Evolutionary conservation across 1,140 invertebrate species (phyloP), one percentile per base, ranked within the genome.

Genomic region (Diachasmimorpha longicaudata): DNA sequence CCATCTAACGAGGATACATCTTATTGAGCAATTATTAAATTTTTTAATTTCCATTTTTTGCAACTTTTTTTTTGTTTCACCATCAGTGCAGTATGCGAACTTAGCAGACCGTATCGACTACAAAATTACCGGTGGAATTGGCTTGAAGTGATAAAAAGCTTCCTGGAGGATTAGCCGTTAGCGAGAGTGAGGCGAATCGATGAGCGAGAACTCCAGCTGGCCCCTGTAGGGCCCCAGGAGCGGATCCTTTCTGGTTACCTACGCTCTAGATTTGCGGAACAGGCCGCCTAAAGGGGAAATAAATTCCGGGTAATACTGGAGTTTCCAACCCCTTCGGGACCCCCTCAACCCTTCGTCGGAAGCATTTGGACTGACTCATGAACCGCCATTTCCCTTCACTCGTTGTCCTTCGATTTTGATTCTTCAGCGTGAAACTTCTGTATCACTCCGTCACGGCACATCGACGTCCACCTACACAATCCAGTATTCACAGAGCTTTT

Each of bases 1-100:
- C 23, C 14, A 1, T 19, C 58, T 63, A 63, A 63, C 58, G 52
- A 68, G 63, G 48, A 67, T 67, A 68, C 37, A 48, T 66, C 31
- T 55, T 69, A 52, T 44, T 66, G 25, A n/a, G 14, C 19, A 58
- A 77, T 77, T 69, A 55, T 77, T 58, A 66, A 25, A 36, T 14
- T 9, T 48, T 52, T 42, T 63, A 73, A 73, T 77, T 74, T 74
- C 71, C 44, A 39, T 36, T 55, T 55, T 55, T 70, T 48, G 42
- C 46, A 10, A n/a, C 44, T 16, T 10, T 23, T 2, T 46, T 19
- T 9, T 58, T 58, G 3, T n/a, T 6, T 5, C 2, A 58, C 4
- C 19, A 10, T 58, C 3, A 58, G 21, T 58, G 52, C 52, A 16
- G 52, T 58, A n/a, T 58, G 52, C 19, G 19, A 16, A 9, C 8